phyloP scores from a whole-genome alignment of 1,140 invertebrate genomes.

The Heliconius melpomene region DNA sequence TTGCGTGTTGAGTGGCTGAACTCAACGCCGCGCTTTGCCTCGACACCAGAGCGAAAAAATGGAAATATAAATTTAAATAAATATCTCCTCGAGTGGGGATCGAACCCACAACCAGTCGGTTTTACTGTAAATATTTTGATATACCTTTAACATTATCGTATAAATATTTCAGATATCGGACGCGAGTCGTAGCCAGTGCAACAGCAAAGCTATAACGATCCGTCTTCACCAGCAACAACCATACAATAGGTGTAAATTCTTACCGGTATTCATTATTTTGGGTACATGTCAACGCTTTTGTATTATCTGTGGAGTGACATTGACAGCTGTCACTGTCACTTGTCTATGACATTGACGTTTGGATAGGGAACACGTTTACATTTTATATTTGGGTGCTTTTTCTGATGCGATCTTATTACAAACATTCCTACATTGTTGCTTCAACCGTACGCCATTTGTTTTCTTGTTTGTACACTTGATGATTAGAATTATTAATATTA shows the following conservation, averaged over 20 bases:
- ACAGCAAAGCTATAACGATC: slow-evolving; percentile 60
- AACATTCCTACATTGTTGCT: slow-evolving; percentile 64
- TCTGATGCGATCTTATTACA: slow-evolving; percentile 29
- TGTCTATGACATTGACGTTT: slow-evolving; percentile 36
- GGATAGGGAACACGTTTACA: slow-evolving; percentile 34
- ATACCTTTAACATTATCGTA: too few relatives aligned
- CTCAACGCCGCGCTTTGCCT: too few relatives aligned
- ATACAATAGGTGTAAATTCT: slow-evolving; percentile 67
- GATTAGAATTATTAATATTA: slow-evolving; percentile 17
- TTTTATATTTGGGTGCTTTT: slow-evolving; percentile 62
- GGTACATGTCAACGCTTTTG: slow-evolving; percentile 68
- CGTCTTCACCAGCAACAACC: slow-evolving; percentile 60
- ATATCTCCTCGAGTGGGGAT: too few relatives aligned
- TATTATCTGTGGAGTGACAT: slow-evolving; percentile 56
- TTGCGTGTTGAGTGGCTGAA: too few relatives aligned
- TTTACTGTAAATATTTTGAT: too few relatives aligned
- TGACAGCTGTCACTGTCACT: slow-evolving; percentile 49
- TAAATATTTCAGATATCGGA: slow-evolving; percentile 57
- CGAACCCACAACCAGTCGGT: too few relatives aligned
- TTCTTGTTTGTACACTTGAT: slow-evolving; percentile 21
- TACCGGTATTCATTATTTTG: slow-evolving; percentile 66
- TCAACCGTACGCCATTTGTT: slow-evolving; percentile 34
- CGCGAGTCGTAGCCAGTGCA: slow-evolving; percentile 59
- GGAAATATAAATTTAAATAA: too few relatives aligned
- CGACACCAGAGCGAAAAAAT: too few relatives aligned